phyloP scores from a whole-genome alignment of 37 sponge, comb jelly and placozoan genomes.

The Cladorhizidae sp. region DNA sequence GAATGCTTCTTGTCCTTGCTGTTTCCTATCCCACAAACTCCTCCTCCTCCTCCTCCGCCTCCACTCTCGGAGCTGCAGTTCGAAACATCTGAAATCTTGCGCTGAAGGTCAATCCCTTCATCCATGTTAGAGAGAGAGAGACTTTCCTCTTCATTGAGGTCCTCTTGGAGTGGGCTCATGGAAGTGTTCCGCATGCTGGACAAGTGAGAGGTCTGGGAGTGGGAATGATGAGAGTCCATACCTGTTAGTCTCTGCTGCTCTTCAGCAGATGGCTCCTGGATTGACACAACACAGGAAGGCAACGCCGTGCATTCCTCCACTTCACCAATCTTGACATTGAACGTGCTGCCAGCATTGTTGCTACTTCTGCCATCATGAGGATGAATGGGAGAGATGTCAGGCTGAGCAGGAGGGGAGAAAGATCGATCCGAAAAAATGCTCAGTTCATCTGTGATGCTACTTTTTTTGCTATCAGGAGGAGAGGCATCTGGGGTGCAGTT shows the following conservation, averaged over 20 bases:
- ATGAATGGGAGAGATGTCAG: too few species aligned
- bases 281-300: background rate
- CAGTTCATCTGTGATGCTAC: background rate
- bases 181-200: background rate
- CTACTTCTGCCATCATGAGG: too few species aligned
- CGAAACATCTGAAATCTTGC: constrained; percentile 29
- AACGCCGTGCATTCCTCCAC: too few species aligned
- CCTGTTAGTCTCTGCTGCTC: background rate
- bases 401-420: too few species aligned
- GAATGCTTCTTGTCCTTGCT: background rate
- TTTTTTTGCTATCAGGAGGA: constrained; percentile 14
- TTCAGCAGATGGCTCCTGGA: background rate
- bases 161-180: constrained; percentile 32
- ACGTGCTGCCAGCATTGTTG: too few species aligned
- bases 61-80: constrained; percentile 41
- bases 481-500: constrained; percentile 5
- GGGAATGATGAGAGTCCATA: background rate
- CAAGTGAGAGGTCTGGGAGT: background rate
- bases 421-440: too few species aligned
- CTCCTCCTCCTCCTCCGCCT: too few species aligned
- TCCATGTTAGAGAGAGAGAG: background rate
- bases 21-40: background rate
- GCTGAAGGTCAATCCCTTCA: constrained; percentile 1
- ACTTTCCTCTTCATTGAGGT: constrained; percentile 18
- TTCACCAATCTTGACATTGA: too few species aligned